Evolutionary conservation across 2,113 vertebrate species (phyloP), one percentile per base, ranked within the genome.

Genomic region (Cardinalis cardinalis): DNA sequence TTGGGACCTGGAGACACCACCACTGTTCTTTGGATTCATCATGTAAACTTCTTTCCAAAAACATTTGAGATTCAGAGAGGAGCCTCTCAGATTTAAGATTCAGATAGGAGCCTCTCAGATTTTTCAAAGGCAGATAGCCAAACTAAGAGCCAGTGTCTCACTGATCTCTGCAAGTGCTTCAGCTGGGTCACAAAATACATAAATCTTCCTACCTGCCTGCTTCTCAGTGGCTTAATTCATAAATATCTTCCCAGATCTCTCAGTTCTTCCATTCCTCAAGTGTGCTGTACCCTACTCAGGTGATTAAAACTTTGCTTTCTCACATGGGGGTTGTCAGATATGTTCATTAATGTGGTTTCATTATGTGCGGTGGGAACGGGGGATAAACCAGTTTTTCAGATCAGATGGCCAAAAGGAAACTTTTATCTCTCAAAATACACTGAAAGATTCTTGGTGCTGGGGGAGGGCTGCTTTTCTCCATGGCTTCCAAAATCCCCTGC

Each of bases 331-430:
- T 49, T 90, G 51, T 68, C 44, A 72, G 71, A 32, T 64, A 15
- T 0, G 4, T 72, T 69, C 23, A 10, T 63, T 74, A 56, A 25
- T 15, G 49, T 0, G 0, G 28, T 56, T 41, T 53, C 7, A 28
- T 36, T 60, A 31, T 0, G 0, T 40, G 18, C 0, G 1, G 15
- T 41, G 55, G 56, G 32, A 84, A 59, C 4, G 16, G 44, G 52
- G 66, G 20, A 63, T 66, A 89, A 89, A 84, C 34, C 66, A 85
- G 56, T 78, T 94, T 89, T 84, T 71, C 58, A 84, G 52, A 93
- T 5, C 20, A 7, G 14, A 71, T n/a, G 14, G 58, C 58, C 91
- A 43, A 59, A 53, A 91, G 78, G 66, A 78, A 91, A 31, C 44
- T 59, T 81, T 43, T 82, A 43, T 59, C 44, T 82, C 21, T 51